Conservation (phyloP, 1,140 invertebrate species). For the Dreissena polymorpha region DNA sequence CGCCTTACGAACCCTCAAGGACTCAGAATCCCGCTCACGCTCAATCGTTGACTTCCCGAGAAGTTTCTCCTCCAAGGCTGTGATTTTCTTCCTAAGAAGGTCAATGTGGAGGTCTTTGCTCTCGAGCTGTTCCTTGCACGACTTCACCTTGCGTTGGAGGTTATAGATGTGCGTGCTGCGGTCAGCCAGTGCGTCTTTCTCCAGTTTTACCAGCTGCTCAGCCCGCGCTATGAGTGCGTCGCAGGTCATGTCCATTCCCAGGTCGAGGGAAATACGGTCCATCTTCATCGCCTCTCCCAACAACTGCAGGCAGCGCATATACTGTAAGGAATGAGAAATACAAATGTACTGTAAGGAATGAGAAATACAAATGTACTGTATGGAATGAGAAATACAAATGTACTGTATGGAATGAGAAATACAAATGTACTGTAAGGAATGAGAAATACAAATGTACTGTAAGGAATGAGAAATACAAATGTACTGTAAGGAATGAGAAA, state of each 20-base stretch:
- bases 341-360: constrained; percentile 73
- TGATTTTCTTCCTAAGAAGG: constrained; percentile 89
- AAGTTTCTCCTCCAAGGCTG: constrained; percentile 74
- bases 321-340: constrained; percentile 65
- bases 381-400: constrained; percentile 57
- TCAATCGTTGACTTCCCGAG: constrained; percentile 72
- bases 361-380: constrained; percentile 78
- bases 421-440: constrained; percentile 74
- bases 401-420: constrained; percentile 70
- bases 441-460: constrained; percentile 77
- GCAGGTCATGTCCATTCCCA: constrained; percentile 77
- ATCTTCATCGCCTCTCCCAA: constrained; percentile 78
- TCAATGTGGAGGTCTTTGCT: constrained; percentile 95
- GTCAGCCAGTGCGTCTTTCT: constrained; percentile 74
- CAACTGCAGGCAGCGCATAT: constrained; percentile 75
- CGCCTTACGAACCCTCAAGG: constrained; percentile 71
- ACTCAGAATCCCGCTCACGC: constrained; percentile 74
- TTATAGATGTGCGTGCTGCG: constrained; percentile 78
- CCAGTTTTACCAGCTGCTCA: constrained; percentile 77
- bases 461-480: constrained; percentile 59
- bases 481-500: constrained; percentile 70
- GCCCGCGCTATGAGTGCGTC: constrained; percentile 77
- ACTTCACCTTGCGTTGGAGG: constrained; percentile 82
- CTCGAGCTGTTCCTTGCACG: constrained; percentile 92
- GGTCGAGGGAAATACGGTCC: constrained; percentile 76